A percentile compares a stretch with the other conserved stretches of the same genome.
phyloP scores from a whole-genome alignment of 2,797 vertebrate species.

The Aselliscus stoliczkanus region DNA sequence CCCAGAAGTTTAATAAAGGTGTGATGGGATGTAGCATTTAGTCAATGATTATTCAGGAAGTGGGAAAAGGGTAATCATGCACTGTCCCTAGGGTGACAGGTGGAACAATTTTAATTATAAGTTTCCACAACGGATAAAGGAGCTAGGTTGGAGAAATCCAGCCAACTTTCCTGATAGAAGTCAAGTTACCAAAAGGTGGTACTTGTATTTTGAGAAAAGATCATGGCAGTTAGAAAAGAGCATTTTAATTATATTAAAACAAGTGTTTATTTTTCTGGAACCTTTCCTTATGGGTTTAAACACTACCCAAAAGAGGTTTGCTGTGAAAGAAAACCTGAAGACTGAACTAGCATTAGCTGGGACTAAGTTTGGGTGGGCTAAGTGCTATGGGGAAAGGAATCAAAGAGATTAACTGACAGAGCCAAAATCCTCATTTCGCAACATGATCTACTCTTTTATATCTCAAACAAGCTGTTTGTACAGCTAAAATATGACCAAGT shows the following conservation, averaged over 20 bases:
- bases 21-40: background rate
- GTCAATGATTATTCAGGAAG: background rate
- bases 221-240: conserved; percentile 40
- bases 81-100: background rate
- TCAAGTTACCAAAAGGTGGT: background rate
- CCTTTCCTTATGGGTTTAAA: background rate
- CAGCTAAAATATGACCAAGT: background rate
- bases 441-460: too few relatives aligned
- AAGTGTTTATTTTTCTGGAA: background rate
- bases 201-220: background rate
- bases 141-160: background rate
- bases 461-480: background rate
- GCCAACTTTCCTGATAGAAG: background rate
- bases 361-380: background rate
- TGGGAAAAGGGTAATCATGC: background rate
- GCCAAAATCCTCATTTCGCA: background rate
- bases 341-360: background rate
- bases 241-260: background rate
- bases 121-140: background rate
- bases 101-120: background rate
- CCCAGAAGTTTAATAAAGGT: background rate
- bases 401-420: background rate
- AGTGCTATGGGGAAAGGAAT: background rate
- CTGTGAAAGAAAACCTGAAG: background rate
- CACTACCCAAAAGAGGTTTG: background rate